Evolutionary conservation across 1,140 invertebrate genomes (phyloP), one percentile per base, ranked within the genome.

Genomic region (Drosophila kikkawai): DNA sequence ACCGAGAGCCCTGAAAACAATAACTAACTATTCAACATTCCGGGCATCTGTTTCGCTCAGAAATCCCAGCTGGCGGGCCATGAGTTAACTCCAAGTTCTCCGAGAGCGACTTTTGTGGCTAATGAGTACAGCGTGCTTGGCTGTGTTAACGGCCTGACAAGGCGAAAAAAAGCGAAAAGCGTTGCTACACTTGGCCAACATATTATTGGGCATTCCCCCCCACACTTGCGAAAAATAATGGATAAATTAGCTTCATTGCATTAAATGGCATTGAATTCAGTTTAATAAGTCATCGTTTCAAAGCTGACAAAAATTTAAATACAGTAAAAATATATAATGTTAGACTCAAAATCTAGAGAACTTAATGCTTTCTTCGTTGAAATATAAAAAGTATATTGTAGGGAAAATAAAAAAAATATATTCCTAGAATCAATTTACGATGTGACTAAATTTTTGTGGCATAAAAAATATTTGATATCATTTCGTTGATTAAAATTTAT

Each of bases 131-230:
- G 22, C 34, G 51, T 6, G 34, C 53, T 22, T 22, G 53, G 32
- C 45, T 44, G 69, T 59, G 44, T 73, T 71, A 58, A 73, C 51
- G 66, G 66, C 42, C 69, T 71, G 69, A 73, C 69, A 57, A 71
- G 53, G 67, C 68, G 37, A 70, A 68, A 71, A 50, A 17, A 63
- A 48, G 45, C 36, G 4, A 36, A 73, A 42, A 47, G 8, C 41
- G 51, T 73, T 73, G 67, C 68, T 47, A 73, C 36, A 73, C 67
- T 73, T 73, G 67, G 53, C 32, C 67, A 59, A 73, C 69, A 71
- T 73, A 73, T 71, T 73, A 51, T 73, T 73, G 53, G 69, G 67
- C 53, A 37, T 60, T 73, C 13, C 64, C 64, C 64, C 63, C 67
- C 19, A 71, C 66, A 59, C 36, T 50, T 6, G 50, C 12, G 15